Base-by-base conservation (phyloP, 2,888 invertebrate genomes). In the Linnaemya vulpina region DNA sequence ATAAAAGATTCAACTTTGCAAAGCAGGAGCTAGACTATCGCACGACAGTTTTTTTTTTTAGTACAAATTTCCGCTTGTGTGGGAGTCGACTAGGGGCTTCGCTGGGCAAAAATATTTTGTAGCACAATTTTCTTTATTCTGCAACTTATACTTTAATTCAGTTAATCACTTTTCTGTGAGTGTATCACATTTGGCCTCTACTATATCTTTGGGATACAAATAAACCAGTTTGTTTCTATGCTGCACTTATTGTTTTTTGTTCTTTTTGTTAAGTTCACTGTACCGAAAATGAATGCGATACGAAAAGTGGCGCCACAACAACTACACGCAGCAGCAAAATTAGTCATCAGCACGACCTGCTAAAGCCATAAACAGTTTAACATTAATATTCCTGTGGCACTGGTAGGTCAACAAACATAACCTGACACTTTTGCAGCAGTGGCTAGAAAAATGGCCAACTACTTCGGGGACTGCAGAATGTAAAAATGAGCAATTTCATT, bases 231-330 rank as follows among this genome's bases (percentile, higher is more conserved):
- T n/a, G n/a, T n/a, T n/a, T n/a, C n/a, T n/a, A n/a, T n/a, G n/a
- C n/a, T n/a, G n/a, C n/a, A 30, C 30, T 30, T 30, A 30, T 30
- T n/a, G n/a, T n/a, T 8, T 51, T 38, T 25, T 17, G 40, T 51
- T 46, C n/a, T 63, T 55, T 73, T 53, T 25, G 25, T 38, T 53
- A 51, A 51, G 68, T 77, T 74, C 62, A 71, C 43, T 79, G 58
- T 79, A 86, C 78, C 75, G 82, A 60, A 85, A 82, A 79, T 82
- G 78, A 82, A 75, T 78, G 74, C 68, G 62, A 78, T 75, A 70
- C 75, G 67, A 78, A 79, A 73, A 75, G 53, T 76, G 73, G 67
- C 62, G 49, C 70, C 83, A 53, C 65, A 68, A 25, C 51, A 3
- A 51, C 13, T 25, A 53, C 49, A 80, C 20, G 30, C 63, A 58